These are phyloP conservation scores for Melanotaenia nigrans DNA, from an alignment of 2,797 vertebrate species.

Conservation along the genomic window DNA sequence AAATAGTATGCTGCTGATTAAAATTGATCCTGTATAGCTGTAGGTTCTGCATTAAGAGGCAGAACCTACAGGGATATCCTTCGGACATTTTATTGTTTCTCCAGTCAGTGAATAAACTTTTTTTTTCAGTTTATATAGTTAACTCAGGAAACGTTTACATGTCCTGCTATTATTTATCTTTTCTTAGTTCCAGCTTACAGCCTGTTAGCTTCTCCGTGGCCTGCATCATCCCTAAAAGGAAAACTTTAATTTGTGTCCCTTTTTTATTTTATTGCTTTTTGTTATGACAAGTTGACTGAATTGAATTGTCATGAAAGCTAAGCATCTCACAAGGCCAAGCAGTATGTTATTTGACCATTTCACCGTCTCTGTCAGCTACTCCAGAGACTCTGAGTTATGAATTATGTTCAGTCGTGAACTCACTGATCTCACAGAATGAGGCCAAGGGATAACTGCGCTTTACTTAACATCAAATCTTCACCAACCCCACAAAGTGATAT, in stretches of 20 bases:
- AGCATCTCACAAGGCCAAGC: background rate
- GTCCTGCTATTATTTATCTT: too few relatives aligned
- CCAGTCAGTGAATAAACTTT: too few relatives aligned
- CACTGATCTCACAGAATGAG: conserved; percentile 1
- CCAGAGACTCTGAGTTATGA: background rate
- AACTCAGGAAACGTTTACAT: too few relatives aligned
- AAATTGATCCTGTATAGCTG: too few relatives aligned
- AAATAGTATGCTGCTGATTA: too few relatives aligned
- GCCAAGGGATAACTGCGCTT: conserved; percentile 1
- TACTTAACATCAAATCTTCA: conserved; percentile 17
- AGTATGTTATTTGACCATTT: conserved; percentile 2
- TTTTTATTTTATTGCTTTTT: background rate
- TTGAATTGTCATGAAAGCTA: background rate
- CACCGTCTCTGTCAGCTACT: conserved; percentile 10
- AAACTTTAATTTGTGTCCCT: background rate
- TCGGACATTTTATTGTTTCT: too few relatives aligned
- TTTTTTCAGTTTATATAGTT: too few relatives aligned
- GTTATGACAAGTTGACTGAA: background rate
- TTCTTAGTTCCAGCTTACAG: background rate
- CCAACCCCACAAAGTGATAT: background rate
- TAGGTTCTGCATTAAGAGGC: too few relatives aligned
- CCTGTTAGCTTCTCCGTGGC: background rate
- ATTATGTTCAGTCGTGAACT: conserved; percentile 10
- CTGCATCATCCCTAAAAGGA: background rate
- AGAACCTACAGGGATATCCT: too few relatives aligned